phyloP scores from a whole-genome alignment of 1,140 invertebrate species.

The Drosophila kurseongensis region DNA sequence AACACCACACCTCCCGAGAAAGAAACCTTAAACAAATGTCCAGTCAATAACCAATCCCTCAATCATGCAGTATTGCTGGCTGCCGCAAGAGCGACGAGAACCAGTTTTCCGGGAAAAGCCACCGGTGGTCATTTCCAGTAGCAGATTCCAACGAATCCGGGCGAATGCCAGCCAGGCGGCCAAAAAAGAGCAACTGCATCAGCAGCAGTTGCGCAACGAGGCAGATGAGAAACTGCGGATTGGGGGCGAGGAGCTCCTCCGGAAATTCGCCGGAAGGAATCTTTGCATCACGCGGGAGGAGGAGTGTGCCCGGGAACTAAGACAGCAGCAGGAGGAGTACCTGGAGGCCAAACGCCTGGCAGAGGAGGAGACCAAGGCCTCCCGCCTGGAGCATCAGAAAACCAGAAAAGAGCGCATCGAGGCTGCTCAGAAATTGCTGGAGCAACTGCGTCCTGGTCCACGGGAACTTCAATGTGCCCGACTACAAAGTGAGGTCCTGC shows the following conservation, averaged over 20 bases:
- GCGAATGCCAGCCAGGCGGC: constrained; percentile 43
- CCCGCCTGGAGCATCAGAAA: constrained; percentile 33
- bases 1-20: neutral
- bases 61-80: constrained; percentile 68
- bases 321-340: constrained; percentile 18
- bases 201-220: constrained; percentile 28
- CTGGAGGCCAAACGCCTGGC: constrained; percentile 25
- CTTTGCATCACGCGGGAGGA: constrained; percentile 51
- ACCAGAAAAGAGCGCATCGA: constrained; percentile 52
- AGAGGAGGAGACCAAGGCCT: constrained; percentile 33
- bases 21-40: neutral
- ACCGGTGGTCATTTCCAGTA: constrained; percentile 55
- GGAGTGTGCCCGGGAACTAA: constrained; percentile 45
- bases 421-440: constrained; percentile 65
- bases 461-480: constrained; percentile 67
- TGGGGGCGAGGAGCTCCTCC: constrained; percentile 65
- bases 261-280: constrained; percentile 48
- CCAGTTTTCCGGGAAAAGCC: constrained; percentile 52
- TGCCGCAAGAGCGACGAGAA: constrained; percentile 61
- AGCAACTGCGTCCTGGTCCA: constrained; percentile 74
- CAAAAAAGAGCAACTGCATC: constrained; percentile 36
- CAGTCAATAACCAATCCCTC: neutral
- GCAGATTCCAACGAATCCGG: constrained; percentile 46
- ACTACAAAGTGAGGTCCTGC: constrained; percentile 71
- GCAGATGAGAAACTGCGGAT: constrained; percentile 47